phyloP scores from a whole-genome alignment of 1,140 invertebrate species.

The Cheumatopsyche charites region DNA sequence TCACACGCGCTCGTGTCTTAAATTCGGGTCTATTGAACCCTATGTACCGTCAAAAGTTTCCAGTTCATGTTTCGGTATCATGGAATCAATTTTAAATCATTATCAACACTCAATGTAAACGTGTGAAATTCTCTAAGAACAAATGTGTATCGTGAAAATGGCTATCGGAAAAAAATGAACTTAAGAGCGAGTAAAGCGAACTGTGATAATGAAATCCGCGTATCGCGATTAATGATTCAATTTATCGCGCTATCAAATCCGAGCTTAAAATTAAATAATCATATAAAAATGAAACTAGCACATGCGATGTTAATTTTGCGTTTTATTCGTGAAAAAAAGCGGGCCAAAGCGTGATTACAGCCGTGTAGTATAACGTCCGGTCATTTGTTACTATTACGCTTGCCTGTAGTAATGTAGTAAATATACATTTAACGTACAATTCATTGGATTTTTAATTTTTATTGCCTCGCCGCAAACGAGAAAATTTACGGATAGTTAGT shows the following conservation, averaged over 20 bases:
- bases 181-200: too few relatives aligned
- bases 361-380: slow-evolving; percentile 12
- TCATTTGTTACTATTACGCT: slow-evolving; percentile 17
- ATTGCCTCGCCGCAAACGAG: neutral
- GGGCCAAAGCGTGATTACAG: slow-evolving; percentile 13
- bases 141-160: too few relatives aligned
- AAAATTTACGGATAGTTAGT: slow-evolving; percentile 13
- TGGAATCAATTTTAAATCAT: too few relatives aligned
- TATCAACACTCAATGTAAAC: too few relatives aligned
- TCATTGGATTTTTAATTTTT: slow-evolving; percentile 9
- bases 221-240: slow-evolving; percentile 16
- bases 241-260: neutral
- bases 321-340: neutral
- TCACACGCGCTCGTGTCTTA: neutral
- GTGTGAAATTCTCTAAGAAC: too few relatives aligned
- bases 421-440: neutral
- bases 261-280: neutral
- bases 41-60: too few relatives aligned
- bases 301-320: slow-evolving; percentile 6
- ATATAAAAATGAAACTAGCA: neutral
- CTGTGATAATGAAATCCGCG: neutral
- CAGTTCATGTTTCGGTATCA: too few relatives aligned
- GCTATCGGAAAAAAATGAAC: too few relatives aligned
- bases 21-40: neutral
- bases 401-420: neutral